phyloP scores from a whole-genome alignment of 2,888 invertebrate species.

The Netelia inedita region DNA sequence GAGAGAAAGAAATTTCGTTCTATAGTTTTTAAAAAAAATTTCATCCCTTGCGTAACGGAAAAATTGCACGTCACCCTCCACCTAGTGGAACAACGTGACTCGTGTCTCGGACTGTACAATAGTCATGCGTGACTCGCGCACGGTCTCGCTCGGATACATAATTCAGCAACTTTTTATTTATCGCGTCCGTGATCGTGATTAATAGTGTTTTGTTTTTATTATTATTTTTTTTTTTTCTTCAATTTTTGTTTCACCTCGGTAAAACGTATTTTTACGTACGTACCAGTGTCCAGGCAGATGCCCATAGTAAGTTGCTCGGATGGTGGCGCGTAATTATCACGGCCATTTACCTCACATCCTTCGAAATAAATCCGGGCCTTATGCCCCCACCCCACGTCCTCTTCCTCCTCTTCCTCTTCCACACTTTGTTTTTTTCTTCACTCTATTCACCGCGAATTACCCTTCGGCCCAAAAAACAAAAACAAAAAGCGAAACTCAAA shows the following conservation, averaged over 20 bases:
- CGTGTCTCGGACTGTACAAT: not conserved
- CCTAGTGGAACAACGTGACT: conserved; percentile 26
- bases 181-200: conserved; percentile 48
- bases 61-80: conserved; percentile 38
- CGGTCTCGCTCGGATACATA: conserved; percentile 23
- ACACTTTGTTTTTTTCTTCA: conserved; percentile 36
- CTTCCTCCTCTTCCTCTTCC: conserved; percentile 31
- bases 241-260: not conserved
- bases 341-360: conserved; percentile 84
- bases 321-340: conserved; percentile 78
- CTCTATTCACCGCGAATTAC: not conserved
- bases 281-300: conserved; percentile 87
- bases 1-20: no score
- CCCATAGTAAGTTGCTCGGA: conserved; percentile 85
- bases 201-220: not conserved
- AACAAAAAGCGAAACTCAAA: not conserved
- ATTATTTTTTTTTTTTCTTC: not conserved
- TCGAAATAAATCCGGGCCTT: conserved; percentile 60
- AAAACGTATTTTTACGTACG: conserved; percentile 71
- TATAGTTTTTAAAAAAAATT: no score
- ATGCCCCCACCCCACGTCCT: conserved; percentile 32
- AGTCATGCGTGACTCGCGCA: conserved; percentile 47
- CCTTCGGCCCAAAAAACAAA: not conserved
- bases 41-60: not conserved
- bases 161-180: conserved; percentile 52